Evolutionary conservation across 1,140 invertebrate genomes (phyloP), one percentile per base, ranked within the genome.

Genomic region (Drosophila tropicalis): DNA sequence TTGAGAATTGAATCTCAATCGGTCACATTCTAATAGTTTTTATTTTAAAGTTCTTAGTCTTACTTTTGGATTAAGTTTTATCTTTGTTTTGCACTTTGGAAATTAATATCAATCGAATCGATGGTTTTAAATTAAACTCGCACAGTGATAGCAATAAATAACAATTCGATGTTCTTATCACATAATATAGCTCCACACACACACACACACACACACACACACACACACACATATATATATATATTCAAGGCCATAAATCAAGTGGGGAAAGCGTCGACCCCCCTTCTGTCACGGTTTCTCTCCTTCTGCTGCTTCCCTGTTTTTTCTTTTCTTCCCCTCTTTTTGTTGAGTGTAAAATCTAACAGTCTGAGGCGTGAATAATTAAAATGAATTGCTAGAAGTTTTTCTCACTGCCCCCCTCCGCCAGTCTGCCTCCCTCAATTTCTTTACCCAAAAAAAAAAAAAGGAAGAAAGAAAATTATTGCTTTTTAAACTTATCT

Each of bases 101-200:
- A 41, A 69, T 70, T 82, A 70, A 67, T 78, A 66, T 72, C 70
- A 86, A 87, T 82, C 65, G 69, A 19, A 74, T 56, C n/a, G 72
- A 70, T 75, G 71, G 54, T 68, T 41, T 62, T 22, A 70, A 85
- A 80, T 89, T 71, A 71, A 87, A 72, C 51, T 58, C 67, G 34
- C 74, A 68, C 63, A 66, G 60, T 29, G 17, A 25, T 12, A 54
- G 63, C 84, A 56, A 87, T 87, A 87, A 87, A 89, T 87, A 76
- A 89, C 84, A 87, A 87, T 87, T 86, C 83, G 83, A 86, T 86
- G 83, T 87, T 87, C 83, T 87, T 87, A 87, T 87, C 83, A 83
- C 83, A 86, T 77, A 83, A 77, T 80, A 70, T 61, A 62, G 56
- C 54, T 40, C 51, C 68, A 65, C 68, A 34, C 61, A 51, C 44